Conservation (phyloP, 2,888 invertebrate species). For the Netelia virgata region DNA sequence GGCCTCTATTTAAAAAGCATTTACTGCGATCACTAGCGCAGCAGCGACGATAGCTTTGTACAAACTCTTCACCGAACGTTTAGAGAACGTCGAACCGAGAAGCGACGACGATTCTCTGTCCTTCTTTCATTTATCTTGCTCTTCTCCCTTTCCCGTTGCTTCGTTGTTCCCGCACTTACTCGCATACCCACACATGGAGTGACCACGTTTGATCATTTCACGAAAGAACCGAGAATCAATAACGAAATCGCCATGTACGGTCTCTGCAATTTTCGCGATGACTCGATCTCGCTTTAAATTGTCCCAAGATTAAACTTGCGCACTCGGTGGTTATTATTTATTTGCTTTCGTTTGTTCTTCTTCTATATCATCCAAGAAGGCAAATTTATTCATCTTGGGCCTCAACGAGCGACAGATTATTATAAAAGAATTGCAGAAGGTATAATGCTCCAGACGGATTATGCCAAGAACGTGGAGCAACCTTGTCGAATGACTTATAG, state of each 20-base stretch:
- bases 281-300: constrained; percentile 39
- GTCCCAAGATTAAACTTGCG: constrained; percentile 45
- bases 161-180: background rate
- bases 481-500: constrained; percentile 22
- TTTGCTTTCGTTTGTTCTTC: background rate
- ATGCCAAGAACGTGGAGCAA: constrained; percentile 9
- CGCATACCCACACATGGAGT: background rate
- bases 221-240: constrained; percentile 5
- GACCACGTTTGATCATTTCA: background rate
- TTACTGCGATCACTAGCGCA: constrained; percentile 4
- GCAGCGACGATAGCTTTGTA: constrained; percentile 16
- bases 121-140: background rate
- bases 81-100: constrained; percentile 42
- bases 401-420: constrained; percentile 1
- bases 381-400: constrained; percentile 34
- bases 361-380: background rate
- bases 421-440: constrained; percentile 15
- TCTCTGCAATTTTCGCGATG: constrained; percentile 20
- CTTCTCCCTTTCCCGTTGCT: background rate
- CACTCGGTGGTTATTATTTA: constrained; percentile 1
- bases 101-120: constrained; percentile 24
- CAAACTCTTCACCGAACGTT: constrained; percentile 18
- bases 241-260: background rate
- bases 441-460: constrained; percentile 9
- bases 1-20: constrained; percentile 14